A percentile compares a stretch with the other conserved stretches of the same genome.
Evolutionary conservation across 2,113 vertebrate genomes (phyloP).

Genomic region (Vicugna pacos): DNA sequence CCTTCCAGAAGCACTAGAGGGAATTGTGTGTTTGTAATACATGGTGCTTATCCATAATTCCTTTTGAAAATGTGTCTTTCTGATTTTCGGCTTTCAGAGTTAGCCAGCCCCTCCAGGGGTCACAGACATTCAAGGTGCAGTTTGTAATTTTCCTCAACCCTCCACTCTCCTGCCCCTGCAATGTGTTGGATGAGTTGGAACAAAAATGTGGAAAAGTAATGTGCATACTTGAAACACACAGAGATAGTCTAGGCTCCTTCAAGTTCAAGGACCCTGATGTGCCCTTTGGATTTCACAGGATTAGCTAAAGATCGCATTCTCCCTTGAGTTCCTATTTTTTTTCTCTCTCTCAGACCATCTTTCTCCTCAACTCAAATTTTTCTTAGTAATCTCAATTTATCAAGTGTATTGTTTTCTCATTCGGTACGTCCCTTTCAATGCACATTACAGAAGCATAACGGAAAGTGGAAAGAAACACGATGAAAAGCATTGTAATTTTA

Average conservation of each 20-base stretch:
- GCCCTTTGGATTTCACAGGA: not conserved
- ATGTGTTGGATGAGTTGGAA: not conserved
- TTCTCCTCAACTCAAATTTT: not conserved
- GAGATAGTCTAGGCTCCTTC: not conserved
- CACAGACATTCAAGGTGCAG: not conserved
- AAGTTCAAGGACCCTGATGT: not conserved
- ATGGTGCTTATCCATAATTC: constrained; percentile 4
- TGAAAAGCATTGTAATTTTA: not conserved
- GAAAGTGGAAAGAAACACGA: not conserved
- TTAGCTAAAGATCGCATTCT: not conserved
- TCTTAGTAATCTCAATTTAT: not conserved
- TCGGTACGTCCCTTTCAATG: not conserved
- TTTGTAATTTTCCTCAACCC: constrained; percentile 14
- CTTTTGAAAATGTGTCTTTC: constrained; percentile 54
- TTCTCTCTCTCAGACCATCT: not conserved
- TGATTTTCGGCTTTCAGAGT: constrained; percentile 15
- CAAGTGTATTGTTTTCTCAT: not conserved
- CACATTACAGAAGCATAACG: not conserved
- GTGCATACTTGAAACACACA: not conserved
- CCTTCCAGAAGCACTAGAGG: not conserved
- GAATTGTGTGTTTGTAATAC: constrained; percentile 30
- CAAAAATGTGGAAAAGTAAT: not conserved
- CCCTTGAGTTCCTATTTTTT: not conserved
- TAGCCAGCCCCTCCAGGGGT: not conserved
- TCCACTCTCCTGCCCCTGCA: not conserved